Evolutionary conservation across 1,140 invertebrate species (phyloP).

Genomic region (Meteorus sp.): DNA sequence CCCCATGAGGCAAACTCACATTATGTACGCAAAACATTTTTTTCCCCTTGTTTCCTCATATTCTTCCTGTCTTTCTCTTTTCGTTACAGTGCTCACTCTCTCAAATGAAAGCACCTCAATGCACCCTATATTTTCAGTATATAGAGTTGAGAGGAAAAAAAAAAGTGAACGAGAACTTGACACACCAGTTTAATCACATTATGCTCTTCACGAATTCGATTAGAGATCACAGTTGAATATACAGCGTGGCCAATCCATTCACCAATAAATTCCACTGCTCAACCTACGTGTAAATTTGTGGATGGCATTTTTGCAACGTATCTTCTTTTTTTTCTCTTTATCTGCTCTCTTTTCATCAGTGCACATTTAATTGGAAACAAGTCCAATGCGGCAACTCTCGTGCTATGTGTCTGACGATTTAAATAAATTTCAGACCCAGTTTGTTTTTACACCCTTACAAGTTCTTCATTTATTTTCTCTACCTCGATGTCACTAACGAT

Average conservation of each 20-base stretch:
- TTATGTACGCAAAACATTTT: too few relatives aligned
- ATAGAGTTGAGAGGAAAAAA: too few relatives aligned
- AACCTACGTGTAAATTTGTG: not conserved
- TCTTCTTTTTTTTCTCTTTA: not conserved
- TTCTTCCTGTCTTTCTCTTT: not conserved
- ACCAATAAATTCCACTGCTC: too few relatives aligned
- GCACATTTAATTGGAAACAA: constrained; percentile 12
- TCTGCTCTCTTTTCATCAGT: too few relatives aligned
- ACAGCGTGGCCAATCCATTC: not conserved
- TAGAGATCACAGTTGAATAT: not conserved
- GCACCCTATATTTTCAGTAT: not conserved
- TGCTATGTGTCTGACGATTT: not conserved
- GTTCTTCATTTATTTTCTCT: not conserved
- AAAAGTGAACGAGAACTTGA: not conserved
- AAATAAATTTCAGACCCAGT: constrained; percentile 8
- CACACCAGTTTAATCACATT: not conserved
- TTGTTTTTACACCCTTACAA: constrained; percentile 8
- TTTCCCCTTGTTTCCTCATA: not conserved
- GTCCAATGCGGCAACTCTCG: not conserved
- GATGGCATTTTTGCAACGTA: not conserved
- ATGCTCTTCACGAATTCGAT: not conserved
- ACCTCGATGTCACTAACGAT: not conserved
- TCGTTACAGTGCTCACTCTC: not conserved
- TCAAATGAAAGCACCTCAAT: not conserved
- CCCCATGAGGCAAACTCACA: too few relatives aligned